Conservation (phyloP, 2,888 invertebrate species). For the Drosophila heteroneura region DNA sequence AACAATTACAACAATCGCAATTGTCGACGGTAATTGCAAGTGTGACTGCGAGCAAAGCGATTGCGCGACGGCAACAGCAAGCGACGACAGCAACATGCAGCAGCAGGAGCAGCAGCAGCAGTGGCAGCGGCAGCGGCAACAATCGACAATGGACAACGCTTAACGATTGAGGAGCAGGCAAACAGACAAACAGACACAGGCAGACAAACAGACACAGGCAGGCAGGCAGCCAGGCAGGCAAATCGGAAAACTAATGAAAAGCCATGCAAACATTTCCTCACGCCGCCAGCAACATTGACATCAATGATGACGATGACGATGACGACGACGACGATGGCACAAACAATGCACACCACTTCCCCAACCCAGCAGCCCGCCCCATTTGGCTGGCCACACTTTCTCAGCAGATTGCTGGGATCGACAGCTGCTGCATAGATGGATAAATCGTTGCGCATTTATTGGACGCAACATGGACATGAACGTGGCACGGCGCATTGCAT, state of each 20-base stretch:
- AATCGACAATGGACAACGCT: slow-evolving; percentile 28
- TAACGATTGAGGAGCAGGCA: slow-evolving; percentile 54
- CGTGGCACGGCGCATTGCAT: slow-evolving; percentile 32
- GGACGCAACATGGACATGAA: slow-evolving; percentile 66
- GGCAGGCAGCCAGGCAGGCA: slow-evolving; percentile 43
- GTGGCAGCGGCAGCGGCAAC: slow-evolving; percentile 10
- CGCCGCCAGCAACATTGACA: slow-evolving; percentile 78
- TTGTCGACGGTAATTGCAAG: slow-evolving; percentile 78
- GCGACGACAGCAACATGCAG: slow-evolving; percentile 39
- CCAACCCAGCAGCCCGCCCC: background rate
- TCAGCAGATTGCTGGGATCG: slow-evolving; percentile 48
- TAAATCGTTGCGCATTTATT: slow-evolving; percentile 77
- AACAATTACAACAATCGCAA: slow-evolving; percentile 79
- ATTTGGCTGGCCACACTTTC: background rate
- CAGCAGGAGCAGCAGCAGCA: slow-evolving; percentile 33
- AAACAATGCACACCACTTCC: slow-evolving; percentile 27
- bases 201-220: background rate
- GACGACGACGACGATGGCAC: slow-evolving; percentile 16
- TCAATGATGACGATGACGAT: slow-evolving; percentile 30
- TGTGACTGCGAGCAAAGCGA: slow-evolving; percentile 69
- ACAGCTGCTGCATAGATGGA: slow-evolving; percentile 68
- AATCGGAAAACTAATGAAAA: slow-evolving; percentile 78
- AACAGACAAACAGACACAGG: slow-evolving; percentile 11
- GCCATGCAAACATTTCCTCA: slow-evolving; percentile 84
- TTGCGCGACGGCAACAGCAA: slow-evolving; percentile 46